These are phyloP conservation scores for Blastobasis adustella DNA, from an alignment of 2,888 invertebrate genomes.

Conservation along the genomic window DNA sequence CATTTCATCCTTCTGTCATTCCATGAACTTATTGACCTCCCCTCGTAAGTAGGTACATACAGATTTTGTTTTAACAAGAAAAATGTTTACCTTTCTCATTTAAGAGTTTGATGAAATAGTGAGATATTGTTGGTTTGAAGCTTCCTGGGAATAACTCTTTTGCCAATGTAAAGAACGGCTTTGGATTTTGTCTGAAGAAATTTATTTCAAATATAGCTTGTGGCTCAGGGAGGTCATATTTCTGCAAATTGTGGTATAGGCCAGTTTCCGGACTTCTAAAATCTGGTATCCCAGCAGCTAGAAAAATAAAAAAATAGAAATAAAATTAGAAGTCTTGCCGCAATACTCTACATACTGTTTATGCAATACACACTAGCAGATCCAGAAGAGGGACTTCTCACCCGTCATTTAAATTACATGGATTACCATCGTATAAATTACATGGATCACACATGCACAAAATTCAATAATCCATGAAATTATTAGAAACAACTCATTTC, in stretches of 20 bases:
- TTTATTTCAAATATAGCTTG: constrained; percentile 94
- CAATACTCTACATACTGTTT: too few relatives aligned
- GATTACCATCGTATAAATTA: too few relatives aligned
- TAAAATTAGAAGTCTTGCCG: too few relatives aligned
- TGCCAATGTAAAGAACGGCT: constrained; percentile 93
- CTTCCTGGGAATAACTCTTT: constrained; percentile 91
- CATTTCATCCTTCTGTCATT: background rate
- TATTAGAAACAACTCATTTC: too few relatives aligned
- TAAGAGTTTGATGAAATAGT: constrained; percentile 91
- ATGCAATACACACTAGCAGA: too few relatives aligned
- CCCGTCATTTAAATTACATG: too few relatives aligned
- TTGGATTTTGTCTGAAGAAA: constrained; percentile 90
- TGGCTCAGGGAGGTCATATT: constrained; percentile 93
- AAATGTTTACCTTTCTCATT: constrained; percentile 81
- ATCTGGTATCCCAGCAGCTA: constrained; percentile 97
- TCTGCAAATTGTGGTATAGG: constrained; percentile 91
- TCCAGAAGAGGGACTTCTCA: too few relatives aligned
- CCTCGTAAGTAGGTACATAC: background rate
- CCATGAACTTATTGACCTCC: background rate
- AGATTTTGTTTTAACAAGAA: too few relatives aligned
- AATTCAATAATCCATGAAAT: too few relatives aligned
- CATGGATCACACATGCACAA: too few relatives aligned
- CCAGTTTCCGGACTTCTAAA: constrained; percentile 95
- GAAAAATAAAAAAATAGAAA: constrained; percentile 14
- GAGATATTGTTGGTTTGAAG: constrained; percentile 91